Evolutionary conservation across 2,888 invertebrate genomes (phyloP).

Genomic region (Tenthredo amoena): DNA sequence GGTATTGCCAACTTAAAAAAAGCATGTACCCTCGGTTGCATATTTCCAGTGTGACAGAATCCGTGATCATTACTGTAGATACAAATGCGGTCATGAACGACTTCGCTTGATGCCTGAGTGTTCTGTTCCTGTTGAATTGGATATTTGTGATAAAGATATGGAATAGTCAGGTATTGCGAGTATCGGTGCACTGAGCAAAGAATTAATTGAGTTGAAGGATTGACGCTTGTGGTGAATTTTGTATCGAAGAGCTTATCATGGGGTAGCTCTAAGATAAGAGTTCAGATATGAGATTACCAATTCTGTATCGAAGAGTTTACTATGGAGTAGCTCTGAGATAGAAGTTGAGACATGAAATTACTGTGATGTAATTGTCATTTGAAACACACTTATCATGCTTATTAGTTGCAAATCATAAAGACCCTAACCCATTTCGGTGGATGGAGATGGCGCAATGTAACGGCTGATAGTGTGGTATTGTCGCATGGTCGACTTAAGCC

Average conservation of each 20-base stretch:
- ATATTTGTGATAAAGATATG: background rate
- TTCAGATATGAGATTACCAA: too few species aligned
- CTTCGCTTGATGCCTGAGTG: background rate
- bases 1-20: too few species aligned
- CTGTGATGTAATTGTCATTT: too few species aligned
- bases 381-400: too few species aligned
- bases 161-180: background rate
- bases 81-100: background rate
- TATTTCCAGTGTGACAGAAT: too few species aligned
- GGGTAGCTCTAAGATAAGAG: too few species aligned
- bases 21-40: too few species aligned
- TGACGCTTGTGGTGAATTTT: background rate
- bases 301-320: too few species aligned
- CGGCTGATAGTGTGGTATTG: background rate
- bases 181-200: background rate
- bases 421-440: background rate
- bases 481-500: background rate
- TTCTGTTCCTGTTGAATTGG: background rate
- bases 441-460: slow-evolving; percentile 13
- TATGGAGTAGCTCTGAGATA: too few species aligned
- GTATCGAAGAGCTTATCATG: background rate
- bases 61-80: too few species aligned
- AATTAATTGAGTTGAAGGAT: too few species aligned
- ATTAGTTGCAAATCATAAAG: slow-evolving; percentile 7
- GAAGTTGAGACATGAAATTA: too few species aligned